phyloP scores from a whole-genome alignment of 2,888 invertebrate genomes.

The Cephus sareptanus region DNA sequence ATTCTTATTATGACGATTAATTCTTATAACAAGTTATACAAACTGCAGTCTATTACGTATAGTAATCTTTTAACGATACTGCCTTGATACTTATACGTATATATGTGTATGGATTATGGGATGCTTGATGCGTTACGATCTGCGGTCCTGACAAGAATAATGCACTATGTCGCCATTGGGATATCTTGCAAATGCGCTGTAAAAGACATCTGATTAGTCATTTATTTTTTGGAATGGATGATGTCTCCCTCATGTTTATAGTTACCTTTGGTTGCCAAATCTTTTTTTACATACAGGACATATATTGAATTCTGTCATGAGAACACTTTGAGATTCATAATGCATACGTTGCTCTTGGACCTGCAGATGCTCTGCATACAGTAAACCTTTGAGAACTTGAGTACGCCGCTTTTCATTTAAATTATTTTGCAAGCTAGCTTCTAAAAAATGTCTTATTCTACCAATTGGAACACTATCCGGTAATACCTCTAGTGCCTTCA shows the following conservation, averaged over 20 bases:
- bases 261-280: slow-evolving; percentile 88
- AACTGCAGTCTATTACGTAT: background rate
- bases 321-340: slow-evolving; percentile 84
- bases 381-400: slow-evolving; percentile 84
- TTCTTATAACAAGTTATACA: background rate
- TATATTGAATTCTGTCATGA: slow-evolving; percentile 87
- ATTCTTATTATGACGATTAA: background rate
- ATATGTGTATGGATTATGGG: background rate
- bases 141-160: slow-evolving; percentile 83
- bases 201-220: slow-evolving; percentile 43
- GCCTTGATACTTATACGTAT: background rate
- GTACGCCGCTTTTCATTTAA: slow-evolving; percentile 79
- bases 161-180: slow-evolving; percentile 94
- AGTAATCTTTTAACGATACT: background rate
- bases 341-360: slow-evolving; percentile 84
- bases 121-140: slow-evolving; percentile 38
- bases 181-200: slow-evolving; percentile 90
- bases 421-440: slow-evolving; percentile 80
- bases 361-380: slow-evolving; percentile 88
- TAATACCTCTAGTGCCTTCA: slow-evolving; percentile 81
- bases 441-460: slow-evolving; percentile 82
- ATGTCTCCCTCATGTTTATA: background rate
- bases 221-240: background rate
- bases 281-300: slow-evolving; percentile 94
- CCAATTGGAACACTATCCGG: slow-evolving; percentile 84